A percentile compares a stretch with the other conserved stretches of the same genome.
These are phyloP conservation scores for Matsumurasca onukii DNA, from an alignment of 1,140 invertebrate species.

Conservation along the genomic window DNA sequence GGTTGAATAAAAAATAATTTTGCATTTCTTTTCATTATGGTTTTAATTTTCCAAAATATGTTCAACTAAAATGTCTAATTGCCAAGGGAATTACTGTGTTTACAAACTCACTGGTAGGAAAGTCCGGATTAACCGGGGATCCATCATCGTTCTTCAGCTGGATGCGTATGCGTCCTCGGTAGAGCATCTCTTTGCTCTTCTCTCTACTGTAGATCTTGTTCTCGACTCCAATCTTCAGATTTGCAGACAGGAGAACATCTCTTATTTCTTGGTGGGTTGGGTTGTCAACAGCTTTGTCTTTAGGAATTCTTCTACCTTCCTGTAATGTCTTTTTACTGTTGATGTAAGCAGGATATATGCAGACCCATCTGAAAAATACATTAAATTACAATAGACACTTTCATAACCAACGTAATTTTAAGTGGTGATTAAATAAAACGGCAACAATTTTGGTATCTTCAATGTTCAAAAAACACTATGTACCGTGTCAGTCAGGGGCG, in stretches of 20 bases:
- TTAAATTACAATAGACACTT: too few relatives aligned
- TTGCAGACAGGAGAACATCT: conserved; percentile 82
- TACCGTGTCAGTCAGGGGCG: not conserved
- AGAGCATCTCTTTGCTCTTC: conserved; percentile 70
- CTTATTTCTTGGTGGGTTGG: conserved; percentile 92
- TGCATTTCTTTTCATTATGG: too few relatives aligned
- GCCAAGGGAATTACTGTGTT: too few relatives aligned
- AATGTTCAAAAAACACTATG: conserved; percentile 11
- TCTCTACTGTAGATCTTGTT: conserved; percentile 94
- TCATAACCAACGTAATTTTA: too few relatives aligned
- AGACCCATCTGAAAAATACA: conserved; percentile 80
- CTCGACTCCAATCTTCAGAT: conserved; percentile 86
- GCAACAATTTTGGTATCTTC: too few relatives aligned
- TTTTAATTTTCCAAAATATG: too few relatives aligned
- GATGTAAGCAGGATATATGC: conserved; percentile 94
- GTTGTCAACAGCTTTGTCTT: conserved; percentile 88
- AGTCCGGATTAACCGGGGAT: conserved; percentile 68
- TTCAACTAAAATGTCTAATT: too few relatives aligned
- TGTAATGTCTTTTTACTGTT: conserved; percentile 91
- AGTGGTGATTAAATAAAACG: too few relatives aligned
- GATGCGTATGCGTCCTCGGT: conserved; percentile 84
- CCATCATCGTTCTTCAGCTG: conserved; percentile 94
- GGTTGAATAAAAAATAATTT: too few relatives aligned
- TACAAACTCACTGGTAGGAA: conserved; percentile 63
- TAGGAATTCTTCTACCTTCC: conserved; percentile 81